Percentiles rank a stretch among this genome's conserved stretches.
Evolutionary conservation across 2,888 invertebrate species (phyloP).

Genomic region (Augochlorella aurata): DNA sequence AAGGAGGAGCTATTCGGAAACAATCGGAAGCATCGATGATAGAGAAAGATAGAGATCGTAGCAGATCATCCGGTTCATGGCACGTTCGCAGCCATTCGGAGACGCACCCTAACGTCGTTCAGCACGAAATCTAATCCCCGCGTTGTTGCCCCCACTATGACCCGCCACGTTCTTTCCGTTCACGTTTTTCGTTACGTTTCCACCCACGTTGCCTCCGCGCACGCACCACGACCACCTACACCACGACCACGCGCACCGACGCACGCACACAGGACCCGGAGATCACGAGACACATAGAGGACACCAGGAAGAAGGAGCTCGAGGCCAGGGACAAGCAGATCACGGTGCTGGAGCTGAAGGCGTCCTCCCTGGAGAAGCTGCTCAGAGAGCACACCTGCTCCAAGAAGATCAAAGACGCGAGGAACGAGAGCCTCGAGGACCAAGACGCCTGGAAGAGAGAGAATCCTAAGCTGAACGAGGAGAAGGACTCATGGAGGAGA

Average conservation of each 20-base stretch:
- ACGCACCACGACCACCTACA: slow-evolving; percentile 26
- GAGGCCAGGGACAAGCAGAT: slow-evolving; percentile 83
- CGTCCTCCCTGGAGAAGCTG: slow-evolving; percentile 83
- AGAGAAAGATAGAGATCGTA: neutral
- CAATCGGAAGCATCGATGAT: neutral
- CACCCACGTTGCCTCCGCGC: slow-evolving; percentile 37
- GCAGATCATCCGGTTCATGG: slow-evolving; percentile 14
- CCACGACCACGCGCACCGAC: slow-evolving; percentile 36
- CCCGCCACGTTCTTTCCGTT: slow-evolving; percentile 14
- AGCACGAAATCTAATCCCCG: slow-evolving; percentile 27
- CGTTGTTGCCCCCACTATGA: slow-evolving; percentile 8
- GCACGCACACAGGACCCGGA: slow-evolving; percentile 48
- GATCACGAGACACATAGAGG: slow-evolving; percentile 53
- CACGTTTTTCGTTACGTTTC: slow-evolving; percentile 32
- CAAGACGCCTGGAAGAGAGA: slow-evolving; percentile 83
- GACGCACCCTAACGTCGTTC: slow-evolving; percentile 58
- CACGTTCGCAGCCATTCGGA: slow-evolving; percentile 58
- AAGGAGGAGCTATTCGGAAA: slow-evolving; percentile 2
- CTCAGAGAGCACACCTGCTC: slow-evolving; percentile 67
- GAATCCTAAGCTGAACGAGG: slow-evolving; percentile 24
- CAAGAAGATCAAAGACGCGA: slow-evolving; percentile 71
- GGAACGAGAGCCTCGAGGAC: slow-evolving; percentile 90
- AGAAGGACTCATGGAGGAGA: slow-evolving; percentile 44
- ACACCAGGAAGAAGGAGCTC: slow-evolving; percentile 79
- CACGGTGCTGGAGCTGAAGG: slow-evolving; percentile 83